Percentiles rank a stretch among this genome's conserved stretches.
phyloP scores from a whole-genome alignment of 2,888 invertebrate species.

The Lasioglossum pauxillum region DNA sequence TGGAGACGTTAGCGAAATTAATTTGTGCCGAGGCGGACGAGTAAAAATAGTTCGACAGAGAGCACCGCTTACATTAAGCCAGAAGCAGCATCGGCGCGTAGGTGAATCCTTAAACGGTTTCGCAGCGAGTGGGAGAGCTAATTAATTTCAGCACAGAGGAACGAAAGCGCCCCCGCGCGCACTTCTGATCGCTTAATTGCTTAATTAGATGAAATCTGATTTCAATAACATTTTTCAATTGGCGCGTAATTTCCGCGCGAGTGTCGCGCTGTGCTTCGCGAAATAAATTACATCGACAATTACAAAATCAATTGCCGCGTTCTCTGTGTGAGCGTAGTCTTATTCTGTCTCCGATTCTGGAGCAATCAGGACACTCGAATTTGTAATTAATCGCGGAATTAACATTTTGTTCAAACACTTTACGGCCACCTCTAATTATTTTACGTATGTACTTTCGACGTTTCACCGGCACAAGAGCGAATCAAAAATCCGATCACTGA shows the following conservation, averaged over 20 bases:
- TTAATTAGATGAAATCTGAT: slow-evolving; percentile 36
- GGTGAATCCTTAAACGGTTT: not conserved
- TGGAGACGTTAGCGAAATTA: not conserved
- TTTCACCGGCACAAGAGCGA: not conserved
- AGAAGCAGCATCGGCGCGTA: not conserved
- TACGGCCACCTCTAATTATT: not conserved
- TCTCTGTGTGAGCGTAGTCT: not conserved
- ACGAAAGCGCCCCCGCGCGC: not conserved
- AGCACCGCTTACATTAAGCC: not conserved
- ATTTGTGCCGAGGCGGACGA: not conserved
- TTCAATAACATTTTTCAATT: slow-evolving; percentile 14
- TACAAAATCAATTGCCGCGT: slow-evolving; percentile 3
- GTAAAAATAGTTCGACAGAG: not conserved
- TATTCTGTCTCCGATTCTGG: not conserved
- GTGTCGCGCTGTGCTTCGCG: not conserved
- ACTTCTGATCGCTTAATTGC: slow-evolving; percentile 25
- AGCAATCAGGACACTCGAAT: not conserved
- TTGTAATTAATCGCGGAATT: not conserved
- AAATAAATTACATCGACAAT: slow-evolving; percentile 10
- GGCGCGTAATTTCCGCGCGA: not conserved
- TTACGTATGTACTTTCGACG: not conserved
- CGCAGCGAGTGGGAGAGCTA: not conserved
- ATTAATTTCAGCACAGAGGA: slow-evolving; percentile 17
- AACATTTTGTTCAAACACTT: not conserved
- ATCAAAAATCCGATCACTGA: not conserved